These are phyloP conservation scores for Platypus cylindrus DNA, from an alignment of 2,888 invertebrate genomes.

Conservation along the genomic window DNA sequence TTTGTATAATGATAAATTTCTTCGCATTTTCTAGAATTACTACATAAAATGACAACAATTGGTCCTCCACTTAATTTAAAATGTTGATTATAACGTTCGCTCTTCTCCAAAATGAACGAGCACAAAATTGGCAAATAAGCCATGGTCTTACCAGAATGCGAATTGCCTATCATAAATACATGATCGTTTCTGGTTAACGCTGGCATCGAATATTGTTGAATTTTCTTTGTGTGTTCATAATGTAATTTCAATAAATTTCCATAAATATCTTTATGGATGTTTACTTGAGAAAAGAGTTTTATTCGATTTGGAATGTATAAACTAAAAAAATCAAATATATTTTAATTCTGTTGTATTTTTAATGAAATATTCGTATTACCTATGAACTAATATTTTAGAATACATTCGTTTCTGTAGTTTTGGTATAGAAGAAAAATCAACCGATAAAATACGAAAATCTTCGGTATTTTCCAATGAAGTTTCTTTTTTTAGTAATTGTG, in stretches of 20 bases:
- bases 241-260: slow-evolving; percentile 18
- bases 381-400: slow-evolving; percentile 22
- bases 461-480: slow-evolving; percentile 2
- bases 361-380: slow-evolving; percentile 14
- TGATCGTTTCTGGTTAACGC: slow-evolving; percentile 52
- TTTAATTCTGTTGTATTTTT: background rate
- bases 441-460: slow-evolving; percentile 15
- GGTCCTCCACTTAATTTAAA: slow-evolving; percentile 42
- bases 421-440: slow-evolving; percentile 17
- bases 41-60: slow-evolving; percentile 51
- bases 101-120: slow-evolving; percentile 41
- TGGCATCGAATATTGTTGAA: slow-evolving; percentile 62
- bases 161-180: slow-evolving; percentile 37
- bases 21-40: slow-evolving; percentile 44
- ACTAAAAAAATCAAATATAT: slow-evolving; percentile 15
- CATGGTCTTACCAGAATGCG: slow-evolving; percentile 54
- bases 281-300: slow-evolving; percentile 17
- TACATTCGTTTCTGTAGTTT: slow-evolving; percentile 19
- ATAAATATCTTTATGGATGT: slow-evolving; percentile 24
- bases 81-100: slow-evolving; percentile 31
- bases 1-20: slow-evolving; percentile 35
- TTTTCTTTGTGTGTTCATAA: slow-evolving; percentile 33
- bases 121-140: slow-evolving; percentile 57
- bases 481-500: slow-evolving; percentile 7
- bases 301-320: slow-evolving; percentile 21